Percentiles rank a stretch among this genome's conserved stretches.
phyloP scores from a whole-genome alignment of 1,140 invertebrate genomes.

The Homarus americanus region DNA sequence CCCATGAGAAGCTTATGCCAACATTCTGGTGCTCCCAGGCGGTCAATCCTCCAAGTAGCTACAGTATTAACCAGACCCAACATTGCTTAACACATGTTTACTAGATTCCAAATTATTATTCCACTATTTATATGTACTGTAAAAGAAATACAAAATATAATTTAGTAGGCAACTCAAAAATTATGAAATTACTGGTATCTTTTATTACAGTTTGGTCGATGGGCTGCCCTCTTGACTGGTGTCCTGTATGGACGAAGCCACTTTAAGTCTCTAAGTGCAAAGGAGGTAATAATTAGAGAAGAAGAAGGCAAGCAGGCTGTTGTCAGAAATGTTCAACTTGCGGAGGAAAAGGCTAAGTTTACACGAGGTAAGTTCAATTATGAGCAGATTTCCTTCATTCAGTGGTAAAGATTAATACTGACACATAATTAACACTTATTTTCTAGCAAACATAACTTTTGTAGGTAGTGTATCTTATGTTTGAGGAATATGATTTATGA shows the following conservation, averaged over 20 bases:
- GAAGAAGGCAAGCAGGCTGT: constrained; percentile 75
- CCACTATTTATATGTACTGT: too few relatives aligned
- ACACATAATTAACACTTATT: not conserved
- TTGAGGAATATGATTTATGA: too few relatives aligned
- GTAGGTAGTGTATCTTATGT: not conserved
- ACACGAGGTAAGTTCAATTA: constrained; percentile 67
- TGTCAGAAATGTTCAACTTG: constrained; percentile 73
- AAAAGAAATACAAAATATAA: too few relatives aligned
- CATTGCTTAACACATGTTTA: too few relatives aligned
- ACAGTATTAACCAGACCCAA: too few relatives aligned
- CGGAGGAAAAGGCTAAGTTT: constrained; percentile 70
- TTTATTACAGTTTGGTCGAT: constrained; percentile 75
- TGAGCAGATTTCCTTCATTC: not conserved
- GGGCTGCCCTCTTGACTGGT: constrained; percentile 74
- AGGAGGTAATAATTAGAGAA: constrained; percentile 74
- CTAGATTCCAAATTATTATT: too few relatives aligned
- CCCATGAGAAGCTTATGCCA: too few relatives aligned
- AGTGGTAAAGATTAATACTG: not conserved
- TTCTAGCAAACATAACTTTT: not conserved
- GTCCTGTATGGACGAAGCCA: constrained; percentile 75
- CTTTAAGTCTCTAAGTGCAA: constrained; percentile 66
- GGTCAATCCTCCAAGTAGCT: too few relatives aligned
- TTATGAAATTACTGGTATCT: not conserved
- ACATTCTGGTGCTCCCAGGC: too few relatives aligned
- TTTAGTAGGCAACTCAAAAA: too few relatives aligned